Evolutionary conservation across 2,113 vertebrate genomes (phyloP), one percentile per base, ranked within the genome.

Genomic region (Ailurus styani): DNA sequence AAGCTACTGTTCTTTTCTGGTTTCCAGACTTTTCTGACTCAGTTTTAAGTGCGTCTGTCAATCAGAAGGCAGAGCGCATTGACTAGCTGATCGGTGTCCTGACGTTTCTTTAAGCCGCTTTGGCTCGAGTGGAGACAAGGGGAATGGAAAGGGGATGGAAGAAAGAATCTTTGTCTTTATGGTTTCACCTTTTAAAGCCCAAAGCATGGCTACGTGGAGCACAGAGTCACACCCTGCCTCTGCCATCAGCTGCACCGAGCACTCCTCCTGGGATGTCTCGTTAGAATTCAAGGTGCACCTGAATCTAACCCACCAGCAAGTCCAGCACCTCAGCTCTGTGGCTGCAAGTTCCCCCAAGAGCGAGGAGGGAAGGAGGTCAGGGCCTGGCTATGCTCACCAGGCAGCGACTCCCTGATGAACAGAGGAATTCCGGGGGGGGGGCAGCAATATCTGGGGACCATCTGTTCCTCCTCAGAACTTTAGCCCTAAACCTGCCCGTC

Each of bases 361-460:
- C 21, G 15, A 37, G 78, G 91, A 29, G 5, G 47, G 1, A 2
- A 1, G 5, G 12, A 14, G 9, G 20, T 9, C 2, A 0, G 45
- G 79, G 18, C 9, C 0, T 2, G n/a, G 13, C 75, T 37, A 0
- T 0, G 31, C 1, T 9, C 79, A 15, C 73, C 5, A 8, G 9
- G 0, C 25, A 23, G 6, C 14, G 3, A 1, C 27, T 47, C 66
- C 10, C 0, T 0, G 9, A 42, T 0, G 12, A 4, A 27, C 40
- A 31, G 6, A 5, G 55, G 68, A 25, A 40, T 3, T 8, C 52
- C 20, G 45, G 27, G 55, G 15, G 4, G 11, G 8, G 13, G 21
- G 25, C 37, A 5, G 15, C 21, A 25, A 0, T 7, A 3, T 2
- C 0, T 20, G 11, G 45, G 55, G 37, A 21, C 73, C 66, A 1